A percentile compares a stretch with the other conserved stretches of the same genome.
Conservation (phyloP, 2,888 invertebrate genomes). For the Cinara cedri region DNA sequence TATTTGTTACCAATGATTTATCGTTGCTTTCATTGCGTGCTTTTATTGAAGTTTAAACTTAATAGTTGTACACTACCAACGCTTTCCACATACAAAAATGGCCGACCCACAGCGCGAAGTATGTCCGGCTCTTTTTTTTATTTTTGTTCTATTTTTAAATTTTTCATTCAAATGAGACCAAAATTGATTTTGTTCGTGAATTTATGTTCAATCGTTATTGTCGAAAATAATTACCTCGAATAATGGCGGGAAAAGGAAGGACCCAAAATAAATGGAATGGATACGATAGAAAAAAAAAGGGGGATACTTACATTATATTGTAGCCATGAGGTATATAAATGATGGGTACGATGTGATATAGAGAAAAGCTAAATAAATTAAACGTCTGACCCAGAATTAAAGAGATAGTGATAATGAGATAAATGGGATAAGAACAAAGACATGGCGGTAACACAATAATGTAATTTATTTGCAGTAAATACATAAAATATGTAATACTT, state of each 20-base stretch:
- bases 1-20: too few species aligned
- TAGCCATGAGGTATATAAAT: neutral
- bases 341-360: neutral
- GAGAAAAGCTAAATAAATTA: constrained; percentile 29
- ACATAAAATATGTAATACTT: neutral
- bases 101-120: too few species aligned
- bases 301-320: neutral
- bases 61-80: too few species aligned
- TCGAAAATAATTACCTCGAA: constrained; percentile 12
- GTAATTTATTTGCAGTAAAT: neutral
- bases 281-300: constrained; percentile 10
- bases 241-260: neutral
- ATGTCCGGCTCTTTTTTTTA: too few species aligned
- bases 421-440: neutral
- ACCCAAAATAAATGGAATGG: neutral
- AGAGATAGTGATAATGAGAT: constrained; percentile 18
- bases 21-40: too few species aligned
- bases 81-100: too few species aligned
- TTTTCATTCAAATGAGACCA: neutral
- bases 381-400: constrained; percentile 13
- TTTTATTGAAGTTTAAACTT: too few species aligned
- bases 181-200: neutral
- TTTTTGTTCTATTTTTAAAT: too few species aligned
- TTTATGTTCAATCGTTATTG: neutral
- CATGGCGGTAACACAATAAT: neutral